Percentiles rank a stretch among this genome's conserved stretches.
Conservation (phyloP, 2,113 vertebrate species). For the Maccullochella peelii region DNA sequence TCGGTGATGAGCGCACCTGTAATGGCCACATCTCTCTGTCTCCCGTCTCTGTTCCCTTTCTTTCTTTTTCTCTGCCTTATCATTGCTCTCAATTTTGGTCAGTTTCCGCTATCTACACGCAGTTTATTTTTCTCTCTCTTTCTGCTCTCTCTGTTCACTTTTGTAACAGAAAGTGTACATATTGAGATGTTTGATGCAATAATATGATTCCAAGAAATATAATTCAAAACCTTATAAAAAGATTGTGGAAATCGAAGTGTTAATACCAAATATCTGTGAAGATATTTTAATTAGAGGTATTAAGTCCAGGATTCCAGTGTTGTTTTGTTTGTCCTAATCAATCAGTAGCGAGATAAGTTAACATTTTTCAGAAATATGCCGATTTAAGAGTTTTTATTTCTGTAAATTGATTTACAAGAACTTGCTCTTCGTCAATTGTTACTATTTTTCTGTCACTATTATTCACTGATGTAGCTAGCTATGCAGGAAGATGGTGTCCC, state of each 20-base stretch:
- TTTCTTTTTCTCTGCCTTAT: conserved; percentile 47
- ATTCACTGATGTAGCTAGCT: no score
- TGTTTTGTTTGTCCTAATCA: no score
- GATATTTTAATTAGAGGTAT: not conserved
- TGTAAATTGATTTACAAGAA: no score
- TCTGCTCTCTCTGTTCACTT: conserved; percentile 13
- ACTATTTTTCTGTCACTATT: no score
- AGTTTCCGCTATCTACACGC: conserved; percentile 43
- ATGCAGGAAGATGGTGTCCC: no score
- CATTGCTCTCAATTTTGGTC: conserved; percentile 56
- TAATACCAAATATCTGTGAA: not conserved
- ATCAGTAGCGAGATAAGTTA: no score
- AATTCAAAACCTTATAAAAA: not conserved
- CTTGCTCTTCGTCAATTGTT: no score
- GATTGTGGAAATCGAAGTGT: no score
- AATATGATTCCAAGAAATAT: not conserved
- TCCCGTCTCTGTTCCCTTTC: conserved; percentile 37
- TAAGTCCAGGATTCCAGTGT: not conserved
- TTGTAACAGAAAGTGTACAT: conserved; percentile 24
- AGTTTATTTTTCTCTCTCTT: conserved; percentile 42
- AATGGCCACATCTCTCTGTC: conserved; percentile 75
- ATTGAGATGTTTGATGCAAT: not conserved
- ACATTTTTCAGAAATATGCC: no score
- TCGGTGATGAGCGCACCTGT: conserved; percentile 74
- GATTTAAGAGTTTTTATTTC: no score